Base-by-base conservation (phyloP, 2,113 vertebrate genomes). In the Pitta sordida region DNA sequence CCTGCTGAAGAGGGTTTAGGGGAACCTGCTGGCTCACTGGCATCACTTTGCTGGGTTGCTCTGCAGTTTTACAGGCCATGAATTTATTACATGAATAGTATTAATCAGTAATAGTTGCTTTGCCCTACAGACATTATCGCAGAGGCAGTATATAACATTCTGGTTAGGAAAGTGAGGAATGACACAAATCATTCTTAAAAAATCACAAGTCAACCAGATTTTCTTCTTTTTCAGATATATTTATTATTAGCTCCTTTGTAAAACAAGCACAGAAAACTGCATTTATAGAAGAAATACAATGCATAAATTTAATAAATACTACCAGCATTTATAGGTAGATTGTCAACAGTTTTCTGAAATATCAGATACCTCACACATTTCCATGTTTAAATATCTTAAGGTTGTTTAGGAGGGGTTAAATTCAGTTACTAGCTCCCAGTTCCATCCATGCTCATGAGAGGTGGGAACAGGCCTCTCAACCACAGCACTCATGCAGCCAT, bases 171-270 rank as follows among this genome's bases (percentile, higher is more conserved):
- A 58, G 29, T 30, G n/a, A 82, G 14, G 8, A 63, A 13, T 48
- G 43, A 34, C 51, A 65, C 11, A 22, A 80, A 65, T 16, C 7
- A 8, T 48, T 63, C 65, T 43, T 34, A 55, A 93, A 85, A 94
- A n/a, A 88, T 30, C 63, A 90, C 51, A 88, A 73, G 51, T 13
- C 69, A 85, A 39, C 23, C 11, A 30, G 10, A 29, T 60, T 21
- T 83, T 83, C 15, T 39, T 67, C 5, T 18, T 82, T n/a, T 86
- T 74, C 56, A 63, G 17, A 23, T 51, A 2, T 41, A 6, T 96
- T 96, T 96, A 83, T 94, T 95, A 26, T 63, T 52, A 86, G 43
- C 13, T 94, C 9, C 23, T 77, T 77, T 62, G 21, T 90, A 80
- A 85, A 88, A 91, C 39, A 85, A 88, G 62, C 19, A 89, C 24